A percentile compares a stretch with the other conserved stretches of the same genome.
These are phyloP conservation scores for human (Homo sapiens) DNA, from an alignment of 2,113 vertebrate genomes.

Conservation along the genomic window GRCh38 chr2:66066001-66066500, in stretches of 20 bases:
- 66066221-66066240: conserved; percentile 57
- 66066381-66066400: conserved; percentile 73
- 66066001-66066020: neutral
- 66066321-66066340: conserved; percentile 50
- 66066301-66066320: conserved; percentile 43
- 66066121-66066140: neutral
- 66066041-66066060: neutral
- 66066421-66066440: neutral
- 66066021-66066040: neutral
- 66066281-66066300: conserved; percentile 69
- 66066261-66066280: conserved; percentile 61
- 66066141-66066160: conserved; percentile 48
- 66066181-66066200: conserved; percentile 17
- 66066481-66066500: neutral
- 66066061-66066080: neutral
- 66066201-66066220: conserved; percentile 49
- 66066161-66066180: neutral
- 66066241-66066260: conserved; percentile 60
- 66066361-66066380: conserved; percentile 62
- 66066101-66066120: conserved; percentile 44
- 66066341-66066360: conserved; percentile 66
- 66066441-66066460: neutral
- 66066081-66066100: neutral
- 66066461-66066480: neutral
- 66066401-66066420: conserved; percentile 53